These are phyloP conservation scores for Tenthredo notha DNA, from an alignment of 2,888 invertebrate species.

Conservation along the genomic window DNA sequence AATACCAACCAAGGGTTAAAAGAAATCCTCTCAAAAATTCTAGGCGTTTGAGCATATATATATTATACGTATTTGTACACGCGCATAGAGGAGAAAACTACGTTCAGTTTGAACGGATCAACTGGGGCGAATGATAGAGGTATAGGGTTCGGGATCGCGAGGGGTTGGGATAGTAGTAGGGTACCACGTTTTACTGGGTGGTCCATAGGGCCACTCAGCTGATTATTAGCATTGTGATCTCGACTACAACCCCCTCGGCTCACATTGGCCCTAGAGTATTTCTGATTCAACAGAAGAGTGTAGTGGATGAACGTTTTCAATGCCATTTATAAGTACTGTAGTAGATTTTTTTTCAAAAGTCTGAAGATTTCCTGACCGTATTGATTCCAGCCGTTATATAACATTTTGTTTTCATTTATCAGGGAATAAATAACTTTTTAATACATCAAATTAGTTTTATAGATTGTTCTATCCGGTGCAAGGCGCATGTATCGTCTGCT, in stretches of 20 bases:
- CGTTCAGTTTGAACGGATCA: conserved; percentile 43
- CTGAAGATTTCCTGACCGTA: neutral
- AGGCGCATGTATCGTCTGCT: conserved; percentile 6
- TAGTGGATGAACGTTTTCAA: conserved; percentile 27
- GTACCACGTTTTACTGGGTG: conserved; percentile 45
- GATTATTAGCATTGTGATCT: conserved; percentile 76
- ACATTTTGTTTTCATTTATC: neutral
- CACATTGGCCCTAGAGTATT: conserved; percentile 36
- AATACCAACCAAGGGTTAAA: conserved; percentile 44
- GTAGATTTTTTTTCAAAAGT: neutral
- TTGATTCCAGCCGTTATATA: neutral
- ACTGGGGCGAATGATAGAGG: conserved; percentile 43
- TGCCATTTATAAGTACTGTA: conserved; percentile 4
- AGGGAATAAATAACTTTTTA: neutral
- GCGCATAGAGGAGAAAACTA: neutral
- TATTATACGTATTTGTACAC: neutral
- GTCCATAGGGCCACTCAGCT: conserved; percentile 68
- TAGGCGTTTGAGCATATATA: conserved; percentile 42
- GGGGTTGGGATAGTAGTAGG: conserved; percentile 62
- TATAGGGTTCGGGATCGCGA: conserved; percentile 16
- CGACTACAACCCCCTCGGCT: conserved; percentile 58
- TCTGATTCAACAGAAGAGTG: neutral
- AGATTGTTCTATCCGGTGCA: neutral
- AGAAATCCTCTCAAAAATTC: conserved; percentile 49
- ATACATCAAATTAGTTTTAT: neutral